Evolutionary conservation across 2,797 vertebrate genomes (phyloP), one percentile per base, ranked within the genome.

Genomic region (Periparus ater): DNA sequence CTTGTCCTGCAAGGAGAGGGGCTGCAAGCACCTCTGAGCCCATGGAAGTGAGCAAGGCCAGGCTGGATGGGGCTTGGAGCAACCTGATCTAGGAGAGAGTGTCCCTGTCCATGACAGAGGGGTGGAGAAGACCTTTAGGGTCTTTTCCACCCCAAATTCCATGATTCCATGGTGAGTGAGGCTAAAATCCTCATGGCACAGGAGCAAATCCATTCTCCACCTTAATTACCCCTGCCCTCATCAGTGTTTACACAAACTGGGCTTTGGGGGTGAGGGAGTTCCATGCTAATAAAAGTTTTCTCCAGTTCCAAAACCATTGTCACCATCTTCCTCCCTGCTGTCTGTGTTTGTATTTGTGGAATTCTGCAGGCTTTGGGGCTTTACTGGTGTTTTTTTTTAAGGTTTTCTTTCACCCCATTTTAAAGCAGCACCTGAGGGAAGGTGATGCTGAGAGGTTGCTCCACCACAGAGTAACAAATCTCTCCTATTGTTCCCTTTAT

Each of bases 311-410:
- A 62, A 79, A 3, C 26, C 12, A 0, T 9, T 20, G 6, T 4
- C 4, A 2, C 19, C 9, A 0, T 14, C 40, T 20, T 53, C 60
- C 54, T 54, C 53, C 2, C 32, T 0, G 0, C 30, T 7, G 1
- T 15, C 6, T 21, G 19, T 20, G 30, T n/a, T n/a, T 36, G 1
- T 30, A 10, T 11, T 7, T 29, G 12, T 2, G 13, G 17, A 11
- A 68, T 57, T 34, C 54, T 67, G 57, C 18, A 18, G 47, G 16
- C 16, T 15, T 62, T 51, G 45, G 48, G 57, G 21, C 21, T 76
- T 86, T 32, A 2, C 1, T 38, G 50, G 5, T 36, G 7, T 1
- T 30, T 53, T 57, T 67, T 13, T 27, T 10, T 7, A 7, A 42
- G 53, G 17, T 50, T 85, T 80, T 36, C 7, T 48, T 78, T 53